Evolutionary conservation across 2,113 vertebrate genomes (phyloP).

Genomic region (Ptychochromis oligacanthus): DNA sequence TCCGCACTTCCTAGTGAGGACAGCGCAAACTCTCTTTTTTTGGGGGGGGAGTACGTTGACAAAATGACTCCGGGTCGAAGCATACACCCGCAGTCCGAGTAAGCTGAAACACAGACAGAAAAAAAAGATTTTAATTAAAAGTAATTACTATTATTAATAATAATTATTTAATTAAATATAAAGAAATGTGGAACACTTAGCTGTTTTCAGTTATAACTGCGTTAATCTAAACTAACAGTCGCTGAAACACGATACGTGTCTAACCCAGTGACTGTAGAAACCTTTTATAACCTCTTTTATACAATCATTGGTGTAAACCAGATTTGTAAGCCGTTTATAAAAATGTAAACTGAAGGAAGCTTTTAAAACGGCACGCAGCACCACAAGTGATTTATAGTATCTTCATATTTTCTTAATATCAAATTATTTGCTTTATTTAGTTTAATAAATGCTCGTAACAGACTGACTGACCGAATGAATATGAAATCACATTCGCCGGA

Average conservation of each 20-base stretch:
- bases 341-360: not conserved
- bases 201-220: not conserved
- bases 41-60: constrained; percentile 30
- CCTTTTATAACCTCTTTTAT: too few relatives aligned
- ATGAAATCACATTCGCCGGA: not conserved
- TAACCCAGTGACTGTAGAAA: too few relatives aligned
- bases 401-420: not conserved
- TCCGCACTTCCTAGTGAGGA: constrained; percentile 58
- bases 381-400: too few relatives aligned
- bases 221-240: not conserved
- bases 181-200: not conserved
- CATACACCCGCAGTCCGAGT: not conserved
- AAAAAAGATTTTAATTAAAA: not conserved
- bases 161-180: too few relatives aligned
- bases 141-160: not conserved
- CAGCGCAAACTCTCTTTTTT: constrained; percentile 36
- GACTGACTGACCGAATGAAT: not conserved
- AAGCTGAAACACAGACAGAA: too few relatives aligned
- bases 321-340: not conserved
- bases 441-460: not conserved
- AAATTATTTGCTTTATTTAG: not conserved
- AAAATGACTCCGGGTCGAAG: constrained; percentile 56
- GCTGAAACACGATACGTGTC: not conserved
- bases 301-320: too few relatives aligned
- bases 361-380: not conserved